Conservation (phyloP, 2,113 vertebrate genomes). For the Miniopterus natalensis region DNA sequence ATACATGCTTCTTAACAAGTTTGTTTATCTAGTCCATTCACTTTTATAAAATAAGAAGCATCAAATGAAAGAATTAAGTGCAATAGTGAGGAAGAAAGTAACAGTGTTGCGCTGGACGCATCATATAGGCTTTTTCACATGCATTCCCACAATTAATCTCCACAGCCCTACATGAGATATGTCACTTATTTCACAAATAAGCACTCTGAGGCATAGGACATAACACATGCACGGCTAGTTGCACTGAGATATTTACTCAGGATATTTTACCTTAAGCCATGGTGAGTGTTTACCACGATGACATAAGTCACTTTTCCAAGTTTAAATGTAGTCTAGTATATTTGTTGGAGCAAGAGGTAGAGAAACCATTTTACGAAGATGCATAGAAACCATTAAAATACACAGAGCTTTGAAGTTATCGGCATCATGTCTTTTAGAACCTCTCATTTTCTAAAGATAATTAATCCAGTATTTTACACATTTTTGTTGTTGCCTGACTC, state of each 20-base stretch:
- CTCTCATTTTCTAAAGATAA: conserved; percentile 17
- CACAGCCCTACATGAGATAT: rapidly evolving
- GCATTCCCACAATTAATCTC: not conserved
- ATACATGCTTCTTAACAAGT: not conserved
- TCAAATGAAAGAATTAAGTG: not conserved
- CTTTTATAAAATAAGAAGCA: not conserved
- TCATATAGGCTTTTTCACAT: not conserved
- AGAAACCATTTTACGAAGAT: not conserved
- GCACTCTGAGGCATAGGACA: too few relatives aligned
- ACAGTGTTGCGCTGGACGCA: rapidly evolving
- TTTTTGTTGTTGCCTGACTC: not conserved
- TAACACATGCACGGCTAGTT: not conserved
- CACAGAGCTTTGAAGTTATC: not conserved
- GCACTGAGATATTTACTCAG: not conserved
- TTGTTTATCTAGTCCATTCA: not conserved
- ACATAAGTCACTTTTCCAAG: not conserved
- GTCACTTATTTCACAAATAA: not conserved
- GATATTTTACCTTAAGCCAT: not conserved
- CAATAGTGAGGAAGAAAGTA: not conserved
- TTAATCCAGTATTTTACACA: not conserved
- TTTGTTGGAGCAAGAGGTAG: not conserved
- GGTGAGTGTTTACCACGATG: not conserved
- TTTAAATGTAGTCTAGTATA: not conserved
- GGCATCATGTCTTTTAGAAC: not conserved
- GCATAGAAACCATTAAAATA: not conserved